Evolutionary conservation across 1,140 invertebrate species (phyloP).

Genomic region (Drosophila tristis): DNA sequence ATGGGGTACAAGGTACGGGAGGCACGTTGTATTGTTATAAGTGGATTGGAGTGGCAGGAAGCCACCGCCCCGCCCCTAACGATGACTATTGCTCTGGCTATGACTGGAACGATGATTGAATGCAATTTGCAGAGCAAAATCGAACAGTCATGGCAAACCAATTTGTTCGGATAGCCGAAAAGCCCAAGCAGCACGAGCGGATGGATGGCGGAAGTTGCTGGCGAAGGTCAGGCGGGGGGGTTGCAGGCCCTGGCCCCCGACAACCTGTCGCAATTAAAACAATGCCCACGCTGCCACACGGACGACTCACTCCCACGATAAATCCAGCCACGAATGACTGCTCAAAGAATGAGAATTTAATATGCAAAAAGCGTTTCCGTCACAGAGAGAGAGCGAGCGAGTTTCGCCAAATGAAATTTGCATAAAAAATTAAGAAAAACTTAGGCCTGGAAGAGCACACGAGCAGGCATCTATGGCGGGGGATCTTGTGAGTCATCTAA

Average conservation of each 20-base stretch:
- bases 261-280: conserved; percentile 37
- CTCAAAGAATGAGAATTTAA: conserved; percentile 54
- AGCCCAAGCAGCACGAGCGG: background rate
- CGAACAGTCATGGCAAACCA: conserved; percentile 46
- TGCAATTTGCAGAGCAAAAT: conserved; percentile 32
- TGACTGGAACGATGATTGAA: conserved; percentile 39
- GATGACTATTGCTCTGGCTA: conserved; percentile 24
- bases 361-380: conserved; percentile 70
- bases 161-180: conserved; percentile 35
- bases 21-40: too few relatives aligned
- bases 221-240: conserved; percentile 24
- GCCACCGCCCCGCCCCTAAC: too few relatives aligned
- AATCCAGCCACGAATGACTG: conserved; percentile 40
- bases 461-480: too few relatives aligned
- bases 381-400: conserved; percentile 22
- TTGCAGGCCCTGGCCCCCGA: conserved; percentile 24
- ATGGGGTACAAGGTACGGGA: too few relatives aligned
- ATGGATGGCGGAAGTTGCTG: conserved; percentile 31
- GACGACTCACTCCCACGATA: conserved; percentile 59
- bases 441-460: conserved; percentile 12
- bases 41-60: too few relatives aligned
- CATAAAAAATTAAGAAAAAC: conserved; percentile 67
- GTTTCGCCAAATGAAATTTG: conserved; percentile 63
- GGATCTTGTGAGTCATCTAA: conserved; percentile 27
- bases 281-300: conserved; percentile 10